Evolutionary conservation across 2,797 vertebrate species (phyloP), one percentile per base, ranked within the genome.

Genomic region (Cetoscarus ocellatus): DNA sequence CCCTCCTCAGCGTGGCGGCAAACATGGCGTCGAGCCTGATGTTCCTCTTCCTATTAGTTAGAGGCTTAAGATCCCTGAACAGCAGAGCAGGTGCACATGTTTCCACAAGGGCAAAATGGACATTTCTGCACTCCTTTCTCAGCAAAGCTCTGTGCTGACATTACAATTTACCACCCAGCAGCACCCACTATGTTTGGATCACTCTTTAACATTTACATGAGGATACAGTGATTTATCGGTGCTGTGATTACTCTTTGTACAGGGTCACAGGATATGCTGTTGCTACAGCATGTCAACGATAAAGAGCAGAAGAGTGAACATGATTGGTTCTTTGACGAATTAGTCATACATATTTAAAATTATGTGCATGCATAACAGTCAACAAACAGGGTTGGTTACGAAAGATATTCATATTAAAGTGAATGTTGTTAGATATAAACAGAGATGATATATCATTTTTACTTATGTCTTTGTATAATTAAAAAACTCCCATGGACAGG

Each of bases 31-130:
- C n/a, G 18, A 62, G 85, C 61, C 49, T 70, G 67, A 62, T 76
- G 63, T 60, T 73, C 65, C 40, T 78, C 74, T 78, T 18, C 18
- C 11, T 50, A 18, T 43, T 74, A 36, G 67, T 64, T 66, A 61
- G 70, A 48, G 1, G 68, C 47, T 18, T 73, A 56, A 38, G 61
- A 79, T 79, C 68, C 60, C 56, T 72, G 34, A 52, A 73, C 52
- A 53, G 72, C 66, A 60, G 73, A 86, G 89, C 91, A 89, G 91
- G 89, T 91, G 91, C 82, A 79, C 81, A 59, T 81, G 84, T 85
- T 85, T 72, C 89, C 72, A 78, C 86, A 90, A 91, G 90, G 90
- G 83, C 89, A 88, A 90, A 82, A 75, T 85, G 84, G 89, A 88
- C 88, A 76, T 83, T 85, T 85, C 77, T 75, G 60, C 82, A 66